These are phyloP conservation scores for Dexiosoma caninum DNA, from an alignment of 2,888 invertebrate species.

Conservation along the genomic window DNA sequence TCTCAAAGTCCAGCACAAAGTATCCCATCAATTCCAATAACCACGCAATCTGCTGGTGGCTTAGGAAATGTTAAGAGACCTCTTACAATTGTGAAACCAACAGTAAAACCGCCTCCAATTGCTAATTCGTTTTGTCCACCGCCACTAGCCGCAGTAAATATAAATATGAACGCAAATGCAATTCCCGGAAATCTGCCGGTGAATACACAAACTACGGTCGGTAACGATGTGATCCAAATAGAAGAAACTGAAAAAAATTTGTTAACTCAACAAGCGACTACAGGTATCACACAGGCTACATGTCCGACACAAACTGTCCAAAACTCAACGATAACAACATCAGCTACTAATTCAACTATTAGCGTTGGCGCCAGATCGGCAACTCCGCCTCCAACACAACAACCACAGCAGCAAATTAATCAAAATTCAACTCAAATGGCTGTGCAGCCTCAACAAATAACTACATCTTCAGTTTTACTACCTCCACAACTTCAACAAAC, in stretches of 20 bases:
- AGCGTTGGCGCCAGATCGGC: background rate
- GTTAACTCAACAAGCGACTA: background rate
- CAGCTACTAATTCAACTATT: background rate
- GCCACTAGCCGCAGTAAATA: slow-evolving; percentile 58
- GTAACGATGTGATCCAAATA: slow-evolving; percentile 3
- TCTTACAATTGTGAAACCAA: slow-evolving; percentile 47
- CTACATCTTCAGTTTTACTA: background rate
- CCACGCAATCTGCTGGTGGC: slow-evolving; percentile 48
- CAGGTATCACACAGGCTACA: background rate
- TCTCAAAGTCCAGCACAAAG: slow-evolving; percentile 46
- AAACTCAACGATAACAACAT: background rate
- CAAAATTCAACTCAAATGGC: slow-evolving; percentile 56
- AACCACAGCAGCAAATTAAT: slow-evolving; percentile 60
- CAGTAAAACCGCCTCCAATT: slow-evolving; percentile 49
- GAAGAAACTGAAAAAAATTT: slow-evolving; percentile 19
- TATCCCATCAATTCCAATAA: slow-evolving; percentile 65
- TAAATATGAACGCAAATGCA: background rate
- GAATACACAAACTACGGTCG: slow-evolving; percentile 4
- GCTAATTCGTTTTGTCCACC: slow-evolving; percentile 53
- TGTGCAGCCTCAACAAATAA: slow-evolving; percentile 7
- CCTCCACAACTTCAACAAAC: slow-evolving; percentile 8
- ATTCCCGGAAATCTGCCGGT: background rate
- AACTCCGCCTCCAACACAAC: background rate
- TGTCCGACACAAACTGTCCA: background rate
- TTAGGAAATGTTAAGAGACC: slow-evolving; percentile 57